These are phyloP conservation scores for Coturnix japonica DNA, from an alignment of 2,113 vertebrate genomes.

Conservation along the genomic window DNA sequence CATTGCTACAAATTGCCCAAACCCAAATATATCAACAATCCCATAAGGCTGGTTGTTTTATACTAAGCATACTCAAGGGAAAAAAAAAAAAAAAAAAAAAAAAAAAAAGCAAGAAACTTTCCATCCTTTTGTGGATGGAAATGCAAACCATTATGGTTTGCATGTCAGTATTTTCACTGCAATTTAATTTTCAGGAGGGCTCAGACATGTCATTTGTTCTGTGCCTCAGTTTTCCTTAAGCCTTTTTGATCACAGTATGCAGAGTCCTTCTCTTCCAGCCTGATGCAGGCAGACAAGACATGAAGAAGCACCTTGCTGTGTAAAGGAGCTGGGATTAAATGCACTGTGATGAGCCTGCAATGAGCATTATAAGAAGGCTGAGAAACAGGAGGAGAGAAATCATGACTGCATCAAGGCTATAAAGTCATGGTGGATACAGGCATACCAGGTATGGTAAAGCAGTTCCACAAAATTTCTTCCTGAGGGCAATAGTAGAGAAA, in stretches of 20 bases:
- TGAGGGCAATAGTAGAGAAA: neutral
- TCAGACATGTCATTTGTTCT: neutral
- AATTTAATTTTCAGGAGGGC: neutral
- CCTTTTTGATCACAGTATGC: neutral
- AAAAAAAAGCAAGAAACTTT: neutral
- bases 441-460: rapidly evolving
- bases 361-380: neutral
- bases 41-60: neutral
- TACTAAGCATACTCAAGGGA: neutral
- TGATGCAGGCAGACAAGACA: neutral
- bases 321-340: neutral
- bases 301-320: rapidly evolving
- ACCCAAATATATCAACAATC: neutral
- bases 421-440: rapidly evolving
- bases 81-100: neutral
- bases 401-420: neutral
- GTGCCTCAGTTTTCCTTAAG: neutral
- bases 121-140: neutral
- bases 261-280: neutral
- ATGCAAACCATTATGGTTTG: neutral
- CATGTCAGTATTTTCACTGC: neutral
- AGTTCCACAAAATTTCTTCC: neutral
- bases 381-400: neutral
- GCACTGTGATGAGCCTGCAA: neutral
- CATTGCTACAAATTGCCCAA: rapidly evolving